Conservation (phyloP, 2,113 vertebrate species). For the Corythaeola cristata region DNA sequence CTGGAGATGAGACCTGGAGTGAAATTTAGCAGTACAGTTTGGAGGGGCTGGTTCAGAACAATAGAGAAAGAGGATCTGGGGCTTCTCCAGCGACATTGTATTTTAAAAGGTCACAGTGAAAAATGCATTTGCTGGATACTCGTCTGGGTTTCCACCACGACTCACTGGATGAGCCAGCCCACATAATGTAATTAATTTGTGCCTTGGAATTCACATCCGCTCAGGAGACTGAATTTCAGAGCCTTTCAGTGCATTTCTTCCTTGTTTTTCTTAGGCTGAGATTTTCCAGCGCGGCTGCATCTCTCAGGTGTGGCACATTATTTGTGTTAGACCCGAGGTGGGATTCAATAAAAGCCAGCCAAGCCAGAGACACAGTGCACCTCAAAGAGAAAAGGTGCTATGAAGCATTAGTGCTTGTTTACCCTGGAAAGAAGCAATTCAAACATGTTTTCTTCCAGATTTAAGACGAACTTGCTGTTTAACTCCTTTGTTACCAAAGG, state of each 20-base stretch:
- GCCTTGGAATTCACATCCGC: background rate
- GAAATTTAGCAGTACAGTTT: background rate
- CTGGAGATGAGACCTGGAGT: background rate
- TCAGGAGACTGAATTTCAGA: background rate
- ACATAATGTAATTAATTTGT: background rate
- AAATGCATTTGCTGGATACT: background rate
- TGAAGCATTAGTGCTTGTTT: background rate
- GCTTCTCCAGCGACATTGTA: background rate
- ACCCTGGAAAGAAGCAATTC: background rate
- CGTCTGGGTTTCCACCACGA: background rate
- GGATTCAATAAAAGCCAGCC: background rate
- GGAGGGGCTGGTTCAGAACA: background rate
- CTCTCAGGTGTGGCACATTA: background rate
- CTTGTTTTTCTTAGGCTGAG: background rate
- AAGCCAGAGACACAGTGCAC: background rate
- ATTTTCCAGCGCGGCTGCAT: background rate
- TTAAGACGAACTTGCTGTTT: background rate
- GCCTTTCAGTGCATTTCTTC: background rate
- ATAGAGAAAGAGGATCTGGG: slow-evolving; percentile 8
- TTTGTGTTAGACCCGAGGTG: background rate
- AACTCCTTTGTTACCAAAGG: background rate
- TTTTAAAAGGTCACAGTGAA: background rate
- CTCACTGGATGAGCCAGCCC: background rate
- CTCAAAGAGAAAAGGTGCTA: background rate
- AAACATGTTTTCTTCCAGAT: background rate